These are phyloP conservation scores for Apamea epomidion DNA, from an alignment of 2,888 invertebrate species.

Conservation along the genomic window DNA sequence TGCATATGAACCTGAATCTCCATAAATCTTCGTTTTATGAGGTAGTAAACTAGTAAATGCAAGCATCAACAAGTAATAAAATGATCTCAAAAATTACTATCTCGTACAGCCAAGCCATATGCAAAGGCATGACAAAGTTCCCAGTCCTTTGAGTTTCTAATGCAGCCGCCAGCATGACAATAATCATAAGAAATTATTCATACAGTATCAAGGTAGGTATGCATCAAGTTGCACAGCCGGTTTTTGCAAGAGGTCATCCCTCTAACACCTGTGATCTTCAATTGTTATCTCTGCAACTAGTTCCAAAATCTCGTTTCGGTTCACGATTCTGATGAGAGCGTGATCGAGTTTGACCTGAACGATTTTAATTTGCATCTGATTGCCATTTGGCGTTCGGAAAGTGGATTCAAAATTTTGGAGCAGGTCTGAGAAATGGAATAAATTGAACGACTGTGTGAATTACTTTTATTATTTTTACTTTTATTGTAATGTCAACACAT, in stretches of 20 bases:
- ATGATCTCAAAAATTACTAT: constrained; percentile 38
- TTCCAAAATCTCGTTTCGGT: constrained; percentile 79
- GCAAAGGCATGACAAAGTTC: constrained; percentile 43
- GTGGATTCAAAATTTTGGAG: constrained; percentile 54
- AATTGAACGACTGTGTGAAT: constrained; percentile 40
- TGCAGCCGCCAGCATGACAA: constrained; percentile 50
- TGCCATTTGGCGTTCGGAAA: constrained; percentile 68
- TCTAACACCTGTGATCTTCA: constrained; percentile 79
- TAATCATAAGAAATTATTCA: constrained; percentile 65
- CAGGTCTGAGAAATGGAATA: constrained; percentile 59
- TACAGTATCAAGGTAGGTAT: constrained; percentile 55
- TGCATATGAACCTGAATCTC: constrained; percentile 24
- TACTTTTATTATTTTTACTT: constrained; percentile 2
- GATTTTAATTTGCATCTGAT: constrained; percentile 79
- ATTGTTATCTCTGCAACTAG: constrained; percentile 80
- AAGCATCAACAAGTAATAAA: constrained; percentile 35
- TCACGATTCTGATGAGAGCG: constrained; percentile 85
- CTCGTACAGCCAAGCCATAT: constrained; percentile 31
- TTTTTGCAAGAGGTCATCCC: constrained; percentile 73
- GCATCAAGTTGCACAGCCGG: constrained; percentile 66
- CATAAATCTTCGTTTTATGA: constrained; percentile 39
- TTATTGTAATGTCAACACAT: background rate
- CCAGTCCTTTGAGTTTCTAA: constrained; percentile 59
- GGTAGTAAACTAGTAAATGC: constrained; percentile 34
- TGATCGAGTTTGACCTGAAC: constrained; percentile 80